Evolutionary conservation across 2,888 invertebrate species (phyloP).

Genomic region (Eristalinus sepulchralis): DNA sequence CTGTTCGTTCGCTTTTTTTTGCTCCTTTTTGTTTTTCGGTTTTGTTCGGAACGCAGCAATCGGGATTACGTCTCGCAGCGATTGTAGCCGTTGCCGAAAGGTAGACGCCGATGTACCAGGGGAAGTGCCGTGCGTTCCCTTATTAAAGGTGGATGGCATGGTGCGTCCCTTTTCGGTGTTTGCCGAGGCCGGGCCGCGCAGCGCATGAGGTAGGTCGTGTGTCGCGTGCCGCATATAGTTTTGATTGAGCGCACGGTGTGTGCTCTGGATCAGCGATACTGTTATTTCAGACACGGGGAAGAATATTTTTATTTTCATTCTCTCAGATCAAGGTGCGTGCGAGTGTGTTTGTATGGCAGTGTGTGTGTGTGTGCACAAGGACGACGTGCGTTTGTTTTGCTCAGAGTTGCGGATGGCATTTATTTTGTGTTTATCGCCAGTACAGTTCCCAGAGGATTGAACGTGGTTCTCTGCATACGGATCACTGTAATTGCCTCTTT

Average conservation of each 20-base stretch:
- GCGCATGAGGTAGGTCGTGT: conserved; percentile 68
- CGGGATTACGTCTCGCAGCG: conserved; percentile 44
- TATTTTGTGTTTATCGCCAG: neutral
- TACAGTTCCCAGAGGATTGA: neutral
- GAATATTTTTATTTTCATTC: conserved; percentile 36
- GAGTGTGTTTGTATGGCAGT: conserved; percentile 57
- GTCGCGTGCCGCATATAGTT: conserved; percentile 71
- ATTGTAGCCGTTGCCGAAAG: conserved; percentile 52
- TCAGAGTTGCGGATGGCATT: conserved; percentile 27
- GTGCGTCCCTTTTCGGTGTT: conserved; percentile 48
- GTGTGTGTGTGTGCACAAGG: conserved; percentile 61
- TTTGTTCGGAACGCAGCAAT: conserved; percentile 44
- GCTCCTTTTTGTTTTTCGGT: conserved; percentile 28
- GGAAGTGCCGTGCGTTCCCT: conserved; percentile 36
- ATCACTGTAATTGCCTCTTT: neutral
- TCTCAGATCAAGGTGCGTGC: conserved; percentile 59
- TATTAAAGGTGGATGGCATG: conserved; percentile 60
- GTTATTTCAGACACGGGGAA: conserved; percentile 54
- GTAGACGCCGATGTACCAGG: conserved; percentile 40
- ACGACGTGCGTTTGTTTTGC: conserved; percentile 63
- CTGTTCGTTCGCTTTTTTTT: conserved; percentile 14
- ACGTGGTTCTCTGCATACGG: neutral
- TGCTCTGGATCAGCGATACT: conserved; percentile 60
- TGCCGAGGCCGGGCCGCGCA: conserved; percentile 36
- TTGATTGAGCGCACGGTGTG: conserved; percentile 66